Conservation (phyloP, 2,797 vertebrate species). For the Poecilia velifera region DNA sequence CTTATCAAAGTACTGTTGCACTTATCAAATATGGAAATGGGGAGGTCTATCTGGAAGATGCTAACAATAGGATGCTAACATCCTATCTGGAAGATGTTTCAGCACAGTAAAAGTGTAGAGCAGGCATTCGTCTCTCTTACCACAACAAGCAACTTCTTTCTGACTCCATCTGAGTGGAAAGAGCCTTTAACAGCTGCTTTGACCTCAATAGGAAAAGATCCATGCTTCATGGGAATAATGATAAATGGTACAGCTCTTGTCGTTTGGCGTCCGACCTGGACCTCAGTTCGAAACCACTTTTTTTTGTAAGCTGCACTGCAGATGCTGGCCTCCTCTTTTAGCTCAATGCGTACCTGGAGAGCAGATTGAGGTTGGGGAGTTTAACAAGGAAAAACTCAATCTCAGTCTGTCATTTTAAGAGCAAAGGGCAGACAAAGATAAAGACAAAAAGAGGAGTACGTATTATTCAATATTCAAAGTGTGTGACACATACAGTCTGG, state of each 20-base stretch:
- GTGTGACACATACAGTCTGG: neutral
- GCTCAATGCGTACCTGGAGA: conserved; percentile 83
- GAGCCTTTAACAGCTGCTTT: conserved; percentile 77
- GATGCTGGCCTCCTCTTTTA: conserved; percentile 75
- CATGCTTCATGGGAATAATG: conserved; percentile 82
- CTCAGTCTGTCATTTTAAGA: neutral
- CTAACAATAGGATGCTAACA: no score
- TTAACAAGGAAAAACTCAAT: neutral
- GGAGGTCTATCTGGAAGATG: neutral
- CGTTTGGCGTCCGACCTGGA: conserved; percentile 54
- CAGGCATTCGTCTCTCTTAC: conserved; percentile 72
- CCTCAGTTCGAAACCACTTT: conserved; percentile 60
- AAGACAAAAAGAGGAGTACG: neutral
- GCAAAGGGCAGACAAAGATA: neutral
- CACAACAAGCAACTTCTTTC: conserved; percentile 85
- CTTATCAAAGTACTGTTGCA: neutral
- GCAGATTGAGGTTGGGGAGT: conserved; percentile 3
- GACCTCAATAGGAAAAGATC: conserved; percentile 78
- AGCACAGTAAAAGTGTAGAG: neutral
- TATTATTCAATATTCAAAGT: neutral
- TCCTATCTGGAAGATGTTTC: neutral
- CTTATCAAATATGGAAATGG: neutral
- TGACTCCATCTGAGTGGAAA: conserved; percentile 75
- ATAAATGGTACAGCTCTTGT: conserved; percentile 80
- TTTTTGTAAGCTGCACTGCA: conserved; percentile 86